These are phyloP conservation scores for Abramis brama DNA, from an alignment of 2,113 vertebrate species.

Conservation along the genomic window DNA sequence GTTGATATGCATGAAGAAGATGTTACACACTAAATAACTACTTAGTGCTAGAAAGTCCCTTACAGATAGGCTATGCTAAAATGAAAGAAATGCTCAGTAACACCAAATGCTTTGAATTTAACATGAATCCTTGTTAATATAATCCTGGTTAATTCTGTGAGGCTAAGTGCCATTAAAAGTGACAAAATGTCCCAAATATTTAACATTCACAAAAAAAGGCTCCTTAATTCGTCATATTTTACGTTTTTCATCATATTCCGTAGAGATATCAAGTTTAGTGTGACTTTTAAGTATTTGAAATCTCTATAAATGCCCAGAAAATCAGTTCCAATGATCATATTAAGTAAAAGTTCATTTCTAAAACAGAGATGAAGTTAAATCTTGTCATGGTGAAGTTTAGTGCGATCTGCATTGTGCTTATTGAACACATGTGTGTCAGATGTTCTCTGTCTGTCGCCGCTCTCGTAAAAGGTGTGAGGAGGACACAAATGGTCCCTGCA, in stretches of 20 bases:
- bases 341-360: not conserved
- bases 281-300: no score
- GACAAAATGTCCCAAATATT: not conserved
- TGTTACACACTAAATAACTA: not conserved
- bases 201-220: not conserved
- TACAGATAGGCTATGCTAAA: not conserved
- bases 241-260: not conserved
- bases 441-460: constrained; percentile 45
- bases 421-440: not conserved
- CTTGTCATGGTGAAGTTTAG: not conserved
- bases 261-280: not conserved
- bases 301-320: not conserved
- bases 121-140: no score
- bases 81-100: not conserved
- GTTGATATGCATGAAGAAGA: not conserved
- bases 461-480: constrained; percentile 57
- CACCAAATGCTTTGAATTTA: not conserved
- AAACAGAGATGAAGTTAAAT: not conserved
- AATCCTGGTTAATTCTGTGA: not conserved
- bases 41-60: not conserved
- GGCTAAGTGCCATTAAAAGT: not conserved
- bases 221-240: not conserved
- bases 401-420: not conserved
- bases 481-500: constrained; percentile 71
- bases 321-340: not conserved